These are phyloP conservation scores for Phyllostomus hastatus DNA, from an alignment of 2,113 vertebrate species.

Conservation along the genomic window DNA sequence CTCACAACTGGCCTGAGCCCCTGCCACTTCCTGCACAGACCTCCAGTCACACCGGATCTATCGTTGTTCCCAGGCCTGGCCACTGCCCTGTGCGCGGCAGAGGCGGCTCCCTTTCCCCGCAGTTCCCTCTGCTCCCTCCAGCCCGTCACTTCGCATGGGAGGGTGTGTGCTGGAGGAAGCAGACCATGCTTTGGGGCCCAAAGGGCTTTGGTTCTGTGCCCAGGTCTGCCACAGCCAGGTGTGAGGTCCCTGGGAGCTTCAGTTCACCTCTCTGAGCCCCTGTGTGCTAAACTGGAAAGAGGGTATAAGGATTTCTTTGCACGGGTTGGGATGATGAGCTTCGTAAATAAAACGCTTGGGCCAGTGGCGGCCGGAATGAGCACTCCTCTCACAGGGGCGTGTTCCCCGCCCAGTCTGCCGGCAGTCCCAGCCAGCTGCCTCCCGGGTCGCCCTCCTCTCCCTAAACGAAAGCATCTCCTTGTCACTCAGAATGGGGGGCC, in stretches of 20 bases:
- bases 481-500: background rate
- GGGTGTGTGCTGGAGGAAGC: background rate
- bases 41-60: background rate
- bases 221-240: background rate
- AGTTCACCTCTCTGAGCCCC: background rate
- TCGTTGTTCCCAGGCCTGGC: background rate
- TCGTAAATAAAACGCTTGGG: background rate
- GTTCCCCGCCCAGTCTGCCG: background rate
- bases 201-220: background rate
- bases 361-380: background rate
- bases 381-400: background rate
- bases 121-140: background rate
- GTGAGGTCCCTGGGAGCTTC: background rate
- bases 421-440: background rate
- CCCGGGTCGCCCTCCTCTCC: background rate
- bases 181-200: background rate
- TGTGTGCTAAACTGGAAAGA: background rate
- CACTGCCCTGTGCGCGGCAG: background rate
- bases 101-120: background rate
- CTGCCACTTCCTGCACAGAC: background rate
- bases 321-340: background rate
- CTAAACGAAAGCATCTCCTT: background rate
- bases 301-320: background rate
- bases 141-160: accelerated
- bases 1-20: background rate